These are phyloP conservation scores for Apodemus sylvaticus DNA, from an alignment of 2,113 vertebrate genomes.

Conservation along the genomic window DNA sequence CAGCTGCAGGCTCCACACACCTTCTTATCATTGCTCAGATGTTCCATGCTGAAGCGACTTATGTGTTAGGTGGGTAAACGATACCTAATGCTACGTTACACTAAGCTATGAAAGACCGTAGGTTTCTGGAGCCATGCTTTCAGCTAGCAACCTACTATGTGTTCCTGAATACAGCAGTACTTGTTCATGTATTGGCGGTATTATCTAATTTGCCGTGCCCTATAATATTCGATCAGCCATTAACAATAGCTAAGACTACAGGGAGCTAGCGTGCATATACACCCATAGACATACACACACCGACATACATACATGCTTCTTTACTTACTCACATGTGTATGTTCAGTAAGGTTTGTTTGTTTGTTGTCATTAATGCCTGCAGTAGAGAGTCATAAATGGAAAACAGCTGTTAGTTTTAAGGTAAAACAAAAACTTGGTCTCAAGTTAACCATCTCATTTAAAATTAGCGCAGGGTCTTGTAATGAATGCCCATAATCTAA, in stretches of 20 bases:
- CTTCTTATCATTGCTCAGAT: conserved; percentile 78
- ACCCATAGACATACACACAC: conserved; percentile 23
- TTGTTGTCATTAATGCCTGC: conserved; percentile 54
- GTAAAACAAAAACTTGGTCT: conserved; percentile 86
- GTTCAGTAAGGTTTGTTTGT: conserved; percentile 74
- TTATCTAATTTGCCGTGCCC: conserved; percentile 82
- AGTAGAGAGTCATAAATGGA: conserved; percentile 66
- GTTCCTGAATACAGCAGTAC: conserved; percentile 80
- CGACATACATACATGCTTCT: conserved; percentile 4
- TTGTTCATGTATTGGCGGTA: conserved; percentile 75
- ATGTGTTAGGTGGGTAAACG: conserved; percentile 81
- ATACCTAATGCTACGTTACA: conserved; percentile 81
- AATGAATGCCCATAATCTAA: conserved; percentile 91
- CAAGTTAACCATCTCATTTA: conserved; percentile 92
- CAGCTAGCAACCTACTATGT: conserved; percentile 79
- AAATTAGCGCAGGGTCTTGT: conserved; percentile 89
- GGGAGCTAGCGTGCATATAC: conserved; percentile 70
- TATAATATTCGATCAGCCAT: conserved; percentile 74
- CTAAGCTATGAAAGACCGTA: conserved; percentile 79
- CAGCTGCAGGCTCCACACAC: conserved; percentile 78
- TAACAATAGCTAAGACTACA: conserved; percentile 73
- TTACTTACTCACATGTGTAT: conserved; percentile 17
- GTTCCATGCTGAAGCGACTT: conserved; percentile 80
- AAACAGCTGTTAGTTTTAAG: conserved; percentile 81
- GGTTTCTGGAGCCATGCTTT: conserved; percentile 77